Evolutionary conservation across 2,888 invertebrate species (phyloP), one percentile per base, ranked within the genome.

Genomic region (Amphipyra berbera): DNA sequence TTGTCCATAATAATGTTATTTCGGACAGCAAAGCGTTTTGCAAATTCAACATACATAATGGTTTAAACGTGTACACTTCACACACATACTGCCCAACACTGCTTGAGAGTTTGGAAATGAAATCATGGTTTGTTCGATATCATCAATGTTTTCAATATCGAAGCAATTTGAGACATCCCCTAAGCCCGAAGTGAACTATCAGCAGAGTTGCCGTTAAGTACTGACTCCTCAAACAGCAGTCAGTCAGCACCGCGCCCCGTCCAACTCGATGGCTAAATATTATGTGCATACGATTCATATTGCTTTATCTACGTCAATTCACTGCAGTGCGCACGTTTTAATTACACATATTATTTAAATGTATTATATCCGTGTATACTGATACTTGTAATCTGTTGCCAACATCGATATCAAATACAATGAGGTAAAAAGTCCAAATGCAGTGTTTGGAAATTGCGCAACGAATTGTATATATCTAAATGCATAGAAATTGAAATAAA

Each of bases 251-350:
- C n/a, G 35, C 21, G 9, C 15, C 30, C n/a, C n/a, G 8, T 2
- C 13, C n/a, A 13, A 9, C 9, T 0, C 0, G 12, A 1, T 9
- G 13, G 1, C 4, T 41, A 37, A 10, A 35, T 15, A 6, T 13
- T 21, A 37, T 53, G 40, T 21, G 42, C 35, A 6, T 14, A 37
- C 38, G 15, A 41, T 38, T 13, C n/a, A 8, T 14, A 13, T 57
- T 46, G n/a, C 40, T 40, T 44, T 41, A 62, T 46, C 48, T 66
- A 73, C 8, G 14, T 77, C 87, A 88, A 88, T 86, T 88, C 88
- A 81, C 88, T 87, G 83, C 83, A 85, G 84, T 88, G 88, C 86
- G 72, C 69, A 58, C 41, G 12, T 50, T 47, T 2, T 15, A 6
- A 42, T 49, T 49, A 30, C 30, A 30, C 30, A 67, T 14, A 35